Base-by-base conservation (phyloP, 2,888 invertebrate genomes). In the Chaitophorus viminalis region DNA sequence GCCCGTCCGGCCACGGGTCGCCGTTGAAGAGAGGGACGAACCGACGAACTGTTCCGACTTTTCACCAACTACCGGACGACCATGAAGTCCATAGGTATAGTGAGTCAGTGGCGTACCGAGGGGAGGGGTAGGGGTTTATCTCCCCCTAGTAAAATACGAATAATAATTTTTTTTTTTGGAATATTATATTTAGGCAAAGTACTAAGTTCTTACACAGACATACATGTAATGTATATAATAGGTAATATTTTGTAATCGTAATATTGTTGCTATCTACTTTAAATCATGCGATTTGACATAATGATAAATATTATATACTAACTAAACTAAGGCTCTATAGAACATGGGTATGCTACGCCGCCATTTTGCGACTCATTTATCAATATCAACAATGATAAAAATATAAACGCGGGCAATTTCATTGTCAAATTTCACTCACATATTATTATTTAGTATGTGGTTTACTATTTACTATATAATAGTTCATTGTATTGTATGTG, bases 61-160 rank as follows among this genome's bases (percentile, higher is more conserved):
- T 92, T 93, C 91, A 95, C 95, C 90, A 94, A 94, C 90, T 97
- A 97, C 90, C 94, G 94, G 82, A 93, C 93, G 17, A 90, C 91
- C 86, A 91, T 92, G 89, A 92, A 92, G 89, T 93, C n/a, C n/a
- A n/a, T n/a, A n/a, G n/a, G n/a, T n/a, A n/a, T n/a, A n/a, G n/a
- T n/a, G n/a, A n/a, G 52, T 52, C 52, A 52, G 70, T 70, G 70
- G 70, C 70, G 31, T 70, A 70, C 31, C 70, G 70, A 70, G 31
- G 70, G 70, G 70, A 31, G 70, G 70, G 29, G 14, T 70, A 70
- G 70, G 14, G 31, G 31, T 70, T 70, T 70, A 70, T 11, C 70
- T 3, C 70, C 29, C 70, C 70, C 70, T 31, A 70, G 70, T 70
- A 31, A 70, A 31, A 70, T 5, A 70, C 21, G 9, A 21, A 70